These are phyloP conservation scores for Nomada ferruginata DNA, from an alignment of 2,888 invertebrate species.

Conservation along the genomic window DNA sequence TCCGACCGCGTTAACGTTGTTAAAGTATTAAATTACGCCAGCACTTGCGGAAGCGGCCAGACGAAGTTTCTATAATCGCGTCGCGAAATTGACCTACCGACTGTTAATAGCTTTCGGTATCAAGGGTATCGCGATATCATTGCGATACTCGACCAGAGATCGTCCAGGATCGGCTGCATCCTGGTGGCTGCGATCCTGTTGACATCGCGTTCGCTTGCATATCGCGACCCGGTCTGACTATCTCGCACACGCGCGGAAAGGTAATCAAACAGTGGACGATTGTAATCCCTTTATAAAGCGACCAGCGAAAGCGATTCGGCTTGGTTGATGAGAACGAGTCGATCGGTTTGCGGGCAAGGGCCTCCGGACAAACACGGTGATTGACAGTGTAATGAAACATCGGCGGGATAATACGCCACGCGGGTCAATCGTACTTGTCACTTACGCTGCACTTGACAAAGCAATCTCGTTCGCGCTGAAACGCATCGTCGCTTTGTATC, in stretches of 20 bases:
- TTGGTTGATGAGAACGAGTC: constrained; percentile 54
- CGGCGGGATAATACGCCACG: constrained; percentile 49
- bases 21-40: constrained; percentile 35
- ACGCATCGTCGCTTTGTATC: constrained; percentile 26
- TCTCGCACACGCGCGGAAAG: constrained; percentile 61
- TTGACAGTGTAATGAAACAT: constrained; percentile 66
- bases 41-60: constrained; percentile 9
- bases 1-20: background rate
- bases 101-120: constrained; percentile 41
- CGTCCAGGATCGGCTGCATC: background rate
- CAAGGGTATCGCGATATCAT: constrained; percentile 53
- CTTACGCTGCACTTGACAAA: constrained; percentile 56
- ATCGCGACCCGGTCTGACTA: constrained; percentile 46
- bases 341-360: constrained; percentile 56
- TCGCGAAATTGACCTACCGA: constrained; percentile 42
- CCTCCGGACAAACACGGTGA: constrained; percentile 54
- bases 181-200: constrained; percentile 17
- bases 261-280: constrained; percentile 73
- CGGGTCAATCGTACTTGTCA: constrained; percentile 54
- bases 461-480: constrained; percentile 28
- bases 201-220: constrained; percentile 35
- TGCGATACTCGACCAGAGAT: constrained; percentile 12
- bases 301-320: constrained; percentile 61
- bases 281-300: constrained; percentile 70
- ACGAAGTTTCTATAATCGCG: constrained; percentile 31